phyloP scores from a whole-genome alignment of 2,797 vertebrate species.

The Manis crassicaudata region DNA sequence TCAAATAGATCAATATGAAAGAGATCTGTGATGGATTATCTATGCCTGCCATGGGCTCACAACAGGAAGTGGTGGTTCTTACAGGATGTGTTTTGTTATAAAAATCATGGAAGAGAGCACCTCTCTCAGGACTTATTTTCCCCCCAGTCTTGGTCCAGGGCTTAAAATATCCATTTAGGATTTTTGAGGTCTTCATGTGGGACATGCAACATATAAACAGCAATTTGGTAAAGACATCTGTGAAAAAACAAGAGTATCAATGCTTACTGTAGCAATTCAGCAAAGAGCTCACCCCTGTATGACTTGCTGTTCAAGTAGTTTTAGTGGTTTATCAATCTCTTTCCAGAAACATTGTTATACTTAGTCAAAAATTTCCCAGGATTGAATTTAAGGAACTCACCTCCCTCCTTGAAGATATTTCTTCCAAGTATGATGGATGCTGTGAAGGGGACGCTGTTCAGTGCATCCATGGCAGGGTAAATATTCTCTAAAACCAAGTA shows the following conservation, averaged over 20 bases:
- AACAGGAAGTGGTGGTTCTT: not conserved
- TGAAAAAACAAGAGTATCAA: not conserved
- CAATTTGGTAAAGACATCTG: not conserved
- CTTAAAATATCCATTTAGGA: not conserved
- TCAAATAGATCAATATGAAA: not conserved
- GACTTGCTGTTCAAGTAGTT: not conserved
- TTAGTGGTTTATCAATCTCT: conserved; percentile 34
- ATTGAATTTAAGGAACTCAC: conserved; percentile 63
- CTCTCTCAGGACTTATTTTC: not conserved
- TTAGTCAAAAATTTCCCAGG: conserved; percentile 80
- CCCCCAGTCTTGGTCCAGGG: not conserved
- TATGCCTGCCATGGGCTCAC: not conserved
- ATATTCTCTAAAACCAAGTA: not conserved
- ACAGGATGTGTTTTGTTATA: not conserved
- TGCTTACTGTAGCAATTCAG: not conserved
- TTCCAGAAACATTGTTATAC: conserved; percentile 75
- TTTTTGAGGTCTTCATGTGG: not conserved
- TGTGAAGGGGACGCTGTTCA: conserved; percentile 78
- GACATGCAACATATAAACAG: not conserved
- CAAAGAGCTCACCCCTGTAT: not conserved
- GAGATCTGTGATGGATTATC: not conserved
- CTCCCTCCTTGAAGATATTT: conserved; percentile 61
- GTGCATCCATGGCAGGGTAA: conserved; percentile 77
- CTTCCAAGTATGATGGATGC: conserved; percentile 64
- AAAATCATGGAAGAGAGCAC: not conserved